Percentiles rank a stretch among this genome's conserved stretches.
phyloP scores from a whole-genome alignment of 2,113 vertebrate species.

The Anarhynchus alexandrinus region DNA sequence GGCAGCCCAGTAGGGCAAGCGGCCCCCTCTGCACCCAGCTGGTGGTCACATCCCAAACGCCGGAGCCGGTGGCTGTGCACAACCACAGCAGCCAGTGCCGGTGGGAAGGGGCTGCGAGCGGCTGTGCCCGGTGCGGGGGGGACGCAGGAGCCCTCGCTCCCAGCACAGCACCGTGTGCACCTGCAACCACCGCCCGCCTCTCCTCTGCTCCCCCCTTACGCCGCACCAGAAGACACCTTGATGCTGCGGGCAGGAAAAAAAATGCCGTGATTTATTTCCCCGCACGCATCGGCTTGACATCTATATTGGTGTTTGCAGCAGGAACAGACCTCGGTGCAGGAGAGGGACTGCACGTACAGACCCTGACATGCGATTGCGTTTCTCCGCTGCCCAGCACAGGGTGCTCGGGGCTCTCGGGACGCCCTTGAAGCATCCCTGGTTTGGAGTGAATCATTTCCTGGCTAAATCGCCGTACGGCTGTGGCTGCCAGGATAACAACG shows the following conservation, averaged over 20 bases:
- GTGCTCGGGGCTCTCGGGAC: not conserved
- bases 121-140: fast-evolving
- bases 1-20: not conserved
- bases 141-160: fast-evolving
- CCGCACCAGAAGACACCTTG: not conserved
- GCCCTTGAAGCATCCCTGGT: not conserved
- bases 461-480: fast-evolving
- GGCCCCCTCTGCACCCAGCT: fast-evolving
- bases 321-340: not conserved
- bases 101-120: not conserved
- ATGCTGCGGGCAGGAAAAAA: not conserved
- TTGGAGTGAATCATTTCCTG: not conserved
- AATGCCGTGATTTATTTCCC: not conserved
- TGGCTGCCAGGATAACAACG: not conserved
- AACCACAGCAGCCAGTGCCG: fast-evolving
- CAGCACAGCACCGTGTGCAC: not conserved
- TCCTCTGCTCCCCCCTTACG: not conserved
- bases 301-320: constrained; percentile 3
- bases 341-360: not conserved
- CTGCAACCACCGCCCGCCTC: not conserved
- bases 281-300: not conserved
- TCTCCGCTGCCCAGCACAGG: not conserved
- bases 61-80: not conserved
- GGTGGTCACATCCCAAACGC: not conserved
- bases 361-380: not conserved